A percentile compares a stretch with the other conserved stretches of the same genome.
Evolutionary conservation across 2,888 invertebrate genomes (phyloP).

Genomic region (Phyllotreta cruciferae): DNA sequence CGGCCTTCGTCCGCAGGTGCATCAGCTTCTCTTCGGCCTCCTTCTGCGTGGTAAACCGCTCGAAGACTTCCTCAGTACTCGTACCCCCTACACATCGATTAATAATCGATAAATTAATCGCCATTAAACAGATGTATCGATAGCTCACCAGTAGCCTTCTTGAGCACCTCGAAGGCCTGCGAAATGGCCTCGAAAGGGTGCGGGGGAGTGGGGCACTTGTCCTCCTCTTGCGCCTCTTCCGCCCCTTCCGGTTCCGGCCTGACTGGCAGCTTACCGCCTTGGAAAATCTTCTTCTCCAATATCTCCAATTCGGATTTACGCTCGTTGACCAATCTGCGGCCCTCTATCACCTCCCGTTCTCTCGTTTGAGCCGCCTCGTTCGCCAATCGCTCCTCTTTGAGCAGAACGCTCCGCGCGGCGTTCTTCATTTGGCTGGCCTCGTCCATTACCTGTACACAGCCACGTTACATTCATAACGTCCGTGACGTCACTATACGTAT

Average conservation of each 20-base stretch:
- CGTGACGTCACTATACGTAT: no score
- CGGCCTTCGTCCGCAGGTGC: conserved; percentile 74
- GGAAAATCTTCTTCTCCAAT: conserved; percentile 77
- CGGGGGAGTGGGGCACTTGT: conserved; percentile 46
- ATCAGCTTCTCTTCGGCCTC: conserved; percentile 75
- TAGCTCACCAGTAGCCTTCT: conserved; percentile 72
- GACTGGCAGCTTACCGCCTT: conserved; percentile 62
- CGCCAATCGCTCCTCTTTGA: conserved; percentile 74
- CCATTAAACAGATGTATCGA: not conserved
- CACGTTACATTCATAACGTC: no score
- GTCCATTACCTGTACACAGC: conserved; percentile 64
- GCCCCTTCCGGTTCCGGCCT: conserved; percentile 54
- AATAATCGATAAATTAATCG: no score
- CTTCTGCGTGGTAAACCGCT: conserved; percentile 75
- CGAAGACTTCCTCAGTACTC: conserved; percentile 75
- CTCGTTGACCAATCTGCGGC: conserved; percentile 74
- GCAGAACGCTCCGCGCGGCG: conserved; percentile 71
- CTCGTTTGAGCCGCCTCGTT: conserved; percentile 72
- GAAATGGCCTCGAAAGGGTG: conserved; percentile 65
- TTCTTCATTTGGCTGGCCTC: conserved; percentile 78
- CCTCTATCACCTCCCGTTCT: conserved; percentile 69
- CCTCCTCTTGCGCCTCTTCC: conserved; percentile 57
- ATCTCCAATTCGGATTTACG: conserved; percentile 77
- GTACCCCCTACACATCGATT: conserved; percentile 68
- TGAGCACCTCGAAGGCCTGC: conserved; percentile 74